Conservation (phyloP, 2,888 invertebrate genomes). For the Amphipoea oculea region DNA sequence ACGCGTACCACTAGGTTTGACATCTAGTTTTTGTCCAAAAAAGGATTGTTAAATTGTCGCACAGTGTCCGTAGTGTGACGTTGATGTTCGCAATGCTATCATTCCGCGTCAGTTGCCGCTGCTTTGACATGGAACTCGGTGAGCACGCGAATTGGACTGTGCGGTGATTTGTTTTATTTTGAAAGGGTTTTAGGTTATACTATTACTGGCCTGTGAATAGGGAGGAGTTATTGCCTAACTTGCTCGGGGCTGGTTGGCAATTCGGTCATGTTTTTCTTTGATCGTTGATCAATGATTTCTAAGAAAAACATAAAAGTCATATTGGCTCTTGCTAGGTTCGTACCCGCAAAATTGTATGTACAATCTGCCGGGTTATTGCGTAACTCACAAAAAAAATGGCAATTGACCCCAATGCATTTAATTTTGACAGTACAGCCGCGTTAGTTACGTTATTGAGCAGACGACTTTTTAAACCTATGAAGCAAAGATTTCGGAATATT, state of each 20-base stretch:
- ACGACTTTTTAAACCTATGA: neutral
- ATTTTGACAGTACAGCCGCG: neutral
- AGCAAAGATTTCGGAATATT: neutral
- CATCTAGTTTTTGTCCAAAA: slow-evolving; percentile 19
- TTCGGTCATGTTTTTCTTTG: neutral
- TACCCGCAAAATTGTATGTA: neutral
- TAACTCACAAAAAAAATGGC: neutral
- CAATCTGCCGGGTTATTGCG: neutral
- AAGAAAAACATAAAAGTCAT: neutral
- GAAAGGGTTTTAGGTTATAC: neutral
- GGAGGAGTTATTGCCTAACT: neutral
- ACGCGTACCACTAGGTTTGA: neutral
- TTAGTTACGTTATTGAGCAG: neutral
- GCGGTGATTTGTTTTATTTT: slow-evolving; percentile 24
- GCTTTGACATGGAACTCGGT: slow-evolving; percentile 38
- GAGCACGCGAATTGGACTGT: slow-evolving; percentile 25
- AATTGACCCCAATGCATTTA: neutral
- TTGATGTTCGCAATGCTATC: slow-evolving; percentile 40
- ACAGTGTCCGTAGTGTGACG: slow-evolving; percentile 21
- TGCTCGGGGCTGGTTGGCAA: neutral
- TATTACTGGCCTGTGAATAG: neutral
- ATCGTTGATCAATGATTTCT: neutral
- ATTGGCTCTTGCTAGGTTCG: neutral
- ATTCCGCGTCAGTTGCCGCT: slow-evolving; percentile 40
- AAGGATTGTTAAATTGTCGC: slow-evolving; percentile 35